Percentiles rank a stretch among this genome's conserved stretches.
phyloP scores from a whole-genome alignment of 2,797 vertebrate genomes.

The Xenopus petersii region DNA sequence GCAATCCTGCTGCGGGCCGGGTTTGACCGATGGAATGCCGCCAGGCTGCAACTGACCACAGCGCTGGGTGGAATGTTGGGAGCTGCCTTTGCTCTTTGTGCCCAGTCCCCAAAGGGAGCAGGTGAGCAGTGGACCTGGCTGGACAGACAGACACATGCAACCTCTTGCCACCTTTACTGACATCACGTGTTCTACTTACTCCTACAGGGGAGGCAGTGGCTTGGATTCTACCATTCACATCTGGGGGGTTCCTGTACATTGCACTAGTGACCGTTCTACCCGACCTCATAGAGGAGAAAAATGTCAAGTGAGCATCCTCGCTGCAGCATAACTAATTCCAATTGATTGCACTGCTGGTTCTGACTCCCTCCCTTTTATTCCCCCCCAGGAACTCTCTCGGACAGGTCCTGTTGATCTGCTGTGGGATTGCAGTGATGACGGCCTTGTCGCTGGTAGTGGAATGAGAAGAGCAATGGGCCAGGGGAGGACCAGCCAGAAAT shows the following conservation, averaged over 20 bases:
- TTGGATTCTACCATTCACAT: constrained; percentile 95
- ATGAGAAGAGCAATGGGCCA: constrained; percentile 53
- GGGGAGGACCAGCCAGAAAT: not conserved
- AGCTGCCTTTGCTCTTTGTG: constrained; percentile 84
- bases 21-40: constrained; percentile 96
- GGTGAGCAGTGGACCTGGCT: constrained; percentile 61
- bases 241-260: constrained; percentile 95
- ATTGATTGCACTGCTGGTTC: too few relatives aligned
- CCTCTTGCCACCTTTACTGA: too few relatives aligned
- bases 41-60: constrained; percentile 91
- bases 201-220: constrained; percentile 77
- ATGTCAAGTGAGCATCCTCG: constrained; percentile 61
- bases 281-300: constrained; percentile 88
- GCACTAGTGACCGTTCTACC: constrained; percentile 94
- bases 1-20: constrained; percentile 94
- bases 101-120: constrained; percentile 87
- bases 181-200: not conserved
- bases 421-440: constrained; percentile 86
- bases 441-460: constrained; percentile 77
- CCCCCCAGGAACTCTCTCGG: constrained; percentile 80
- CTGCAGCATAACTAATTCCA: too few relatives aligned
- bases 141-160: too few relatives aligned
- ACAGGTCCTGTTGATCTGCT: constrained; percentile 85
- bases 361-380: not conserved
- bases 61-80: constrained; percentile 89